These are phyloP conservation scores for Antechinus stuartii DNA, from an alignment of 2,113 vertebrate species.

Conservation along the genomic window DNA sequence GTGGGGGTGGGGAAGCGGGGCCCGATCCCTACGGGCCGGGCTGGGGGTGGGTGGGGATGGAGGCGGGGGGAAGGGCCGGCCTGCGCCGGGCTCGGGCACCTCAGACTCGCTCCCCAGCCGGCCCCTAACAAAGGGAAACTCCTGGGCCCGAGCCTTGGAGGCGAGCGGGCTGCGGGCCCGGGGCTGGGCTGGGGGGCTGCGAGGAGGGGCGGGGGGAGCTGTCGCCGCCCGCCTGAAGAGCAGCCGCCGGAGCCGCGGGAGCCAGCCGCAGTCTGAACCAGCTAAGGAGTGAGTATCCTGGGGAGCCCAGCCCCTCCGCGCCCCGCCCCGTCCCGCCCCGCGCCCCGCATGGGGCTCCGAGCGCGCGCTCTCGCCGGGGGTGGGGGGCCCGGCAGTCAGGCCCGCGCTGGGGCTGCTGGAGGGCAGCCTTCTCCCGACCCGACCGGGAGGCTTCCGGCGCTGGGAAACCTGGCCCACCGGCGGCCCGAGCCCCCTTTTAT, in stretches of 20 bases:
- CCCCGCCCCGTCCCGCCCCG: not conserved
- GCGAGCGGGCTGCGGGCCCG: not conserved
- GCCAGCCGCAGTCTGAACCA: not conserved
- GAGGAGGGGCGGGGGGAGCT: too few species aligned
- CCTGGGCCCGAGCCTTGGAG: not conserved
- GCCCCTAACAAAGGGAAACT: conserved; percentile 67
- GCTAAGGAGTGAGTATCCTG: not conserved
- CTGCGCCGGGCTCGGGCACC: not conserved
- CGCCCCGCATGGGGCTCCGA: not conserved
- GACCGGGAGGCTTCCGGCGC: too few species aligned
- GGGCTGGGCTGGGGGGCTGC: not conserved
- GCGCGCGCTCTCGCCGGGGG: not conserved
- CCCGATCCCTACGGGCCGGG: not conserved
- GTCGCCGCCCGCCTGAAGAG: too few species aligned
- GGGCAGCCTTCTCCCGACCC: too few species aligned
- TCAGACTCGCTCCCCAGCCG: not conserved
- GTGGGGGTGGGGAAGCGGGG: not conserved
- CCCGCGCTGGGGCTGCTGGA: too few species aligned
- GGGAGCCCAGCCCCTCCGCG: not conserved
- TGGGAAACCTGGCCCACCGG: too few species aligned
- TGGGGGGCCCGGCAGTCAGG: too few species aligned
- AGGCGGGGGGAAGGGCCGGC: not conserved
- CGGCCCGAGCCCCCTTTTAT: too few species aligned
- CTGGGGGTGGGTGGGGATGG: not conserved
- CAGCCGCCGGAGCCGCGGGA: not conserved